phyloP scores from a whole-genome alignment of 1,140 invertebrate genomes.

The Drosophila tsacasi region DNA sequence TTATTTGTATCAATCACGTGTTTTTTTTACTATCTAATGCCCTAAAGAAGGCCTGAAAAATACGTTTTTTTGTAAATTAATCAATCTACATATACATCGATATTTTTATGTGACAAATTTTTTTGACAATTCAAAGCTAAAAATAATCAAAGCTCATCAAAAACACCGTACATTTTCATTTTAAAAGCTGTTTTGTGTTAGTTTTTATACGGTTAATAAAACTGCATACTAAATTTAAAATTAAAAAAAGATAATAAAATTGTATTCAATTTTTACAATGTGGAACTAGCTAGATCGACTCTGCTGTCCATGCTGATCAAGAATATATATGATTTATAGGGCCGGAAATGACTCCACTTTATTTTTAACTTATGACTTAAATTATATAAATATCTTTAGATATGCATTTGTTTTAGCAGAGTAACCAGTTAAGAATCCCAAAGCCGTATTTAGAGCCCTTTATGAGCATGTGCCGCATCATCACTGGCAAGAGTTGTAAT shows the following conservation, averaged over 20 bases:
- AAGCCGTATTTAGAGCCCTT: too few relatives aligned
- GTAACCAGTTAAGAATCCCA: not conserved
- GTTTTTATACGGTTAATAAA: not conserved
- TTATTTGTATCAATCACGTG: too few relatives aligned
- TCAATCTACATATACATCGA: too few relatives aligned
- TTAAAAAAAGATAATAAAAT: not conserved
- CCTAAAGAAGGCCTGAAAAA: too few relatives aligned
- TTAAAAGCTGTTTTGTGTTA: not conserved
- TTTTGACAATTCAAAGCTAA: fast-evolving
- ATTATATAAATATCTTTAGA: not conserved
- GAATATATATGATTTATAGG: not conserved
- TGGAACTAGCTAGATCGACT: too few relatives aligned
- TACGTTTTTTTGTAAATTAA: too few relatives aligned
- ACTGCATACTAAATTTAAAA: not conserved
- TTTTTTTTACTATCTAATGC: too few relatives aligned
- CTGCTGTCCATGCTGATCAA: not conserved
- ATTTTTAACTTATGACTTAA: fast-evolving
- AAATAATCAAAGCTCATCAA: not conserved
- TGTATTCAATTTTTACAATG: too few relatives aligned
- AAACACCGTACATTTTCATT: not conserved
- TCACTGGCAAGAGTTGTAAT: not conserved
- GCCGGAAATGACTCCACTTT: not conserved
- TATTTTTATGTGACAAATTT: not conserved
- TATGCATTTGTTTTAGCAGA: not conserved
- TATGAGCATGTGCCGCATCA: too few relatives aligned